phyloP scores from a whole-genome alignment of 1,140 invertebrate species.

The Octopus bimaculoides region DNA sequence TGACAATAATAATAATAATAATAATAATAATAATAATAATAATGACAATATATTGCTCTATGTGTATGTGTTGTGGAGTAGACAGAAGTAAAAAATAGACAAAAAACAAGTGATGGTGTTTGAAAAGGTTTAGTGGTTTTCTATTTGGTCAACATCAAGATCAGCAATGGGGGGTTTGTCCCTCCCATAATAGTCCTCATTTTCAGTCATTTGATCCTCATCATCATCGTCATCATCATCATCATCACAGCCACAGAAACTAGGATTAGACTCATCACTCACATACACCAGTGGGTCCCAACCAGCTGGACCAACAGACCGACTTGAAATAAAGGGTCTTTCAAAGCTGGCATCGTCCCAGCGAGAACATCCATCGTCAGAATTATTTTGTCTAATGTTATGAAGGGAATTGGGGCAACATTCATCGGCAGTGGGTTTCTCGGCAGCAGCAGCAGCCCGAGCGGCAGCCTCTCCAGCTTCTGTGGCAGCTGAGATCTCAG shows the following conservation, averaged over 20 bases:
- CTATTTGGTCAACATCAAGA: conserved; percentile 47
- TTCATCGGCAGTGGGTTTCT: neutral
- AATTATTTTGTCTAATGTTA: neutral
- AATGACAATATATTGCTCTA: too few species aligned
- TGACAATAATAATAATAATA: too few species aligned
- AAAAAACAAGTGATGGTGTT: too few species aligned
- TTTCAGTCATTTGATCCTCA: conserved; percentile 20
- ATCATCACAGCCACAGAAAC: conserved; percentile 17
- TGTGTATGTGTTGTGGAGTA: too few species aligned
- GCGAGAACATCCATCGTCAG: neutral
- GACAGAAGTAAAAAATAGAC: too few species aligned
- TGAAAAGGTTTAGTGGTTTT: conserved; percentile 32
- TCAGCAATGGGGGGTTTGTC: conserved; percentile 37
- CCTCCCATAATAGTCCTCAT: conserved; percentile 25
- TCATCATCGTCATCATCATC: conserved; percentile 29
- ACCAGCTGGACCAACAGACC: neutral
- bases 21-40: too few species aligned
- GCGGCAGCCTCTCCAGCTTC: conserved; percentile 23
- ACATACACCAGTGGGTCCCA: neutral
- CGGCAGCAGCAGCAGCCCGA: neutral
- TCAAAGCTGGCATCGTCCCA: conserved; percentile 18
- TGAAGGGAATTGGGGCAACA: neutral
- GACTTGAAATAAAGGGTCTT: neutral
- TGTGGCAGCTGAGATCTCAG: conserved; percentile 28
- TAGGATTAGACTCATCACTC: conserved; percentile 5